Percentiles rank a stretch among this genome's conserved stretches.
phyloP scores from a whole-genome alignment of 2,888 invertebrate species.

The Acanthosepion lycidas region DNA sequence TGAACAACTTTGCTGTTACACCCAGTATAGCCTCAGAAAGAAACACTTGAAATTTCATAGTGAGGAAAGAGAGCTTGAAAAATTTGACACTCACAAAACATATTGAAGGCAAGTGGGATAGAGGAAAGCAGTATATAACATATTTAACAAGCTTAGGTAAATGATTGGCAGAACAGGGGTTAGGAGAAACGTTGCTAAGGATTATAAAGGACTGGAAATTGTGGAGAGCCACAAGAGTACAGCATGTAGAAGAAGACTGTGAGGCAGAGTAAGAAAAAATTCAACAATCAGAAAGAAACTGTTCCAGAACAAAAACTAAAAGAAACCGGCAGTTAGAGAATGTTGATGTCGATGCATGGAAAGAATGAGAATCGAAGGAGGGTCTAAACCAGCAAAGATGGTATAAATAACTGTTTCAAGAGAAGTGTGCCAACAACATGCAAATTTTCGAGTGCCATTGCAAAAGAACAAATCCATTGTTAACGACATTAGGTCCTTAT shows the following conservation, averaged over 20 bases:
- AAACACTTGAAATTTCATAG: too few species aligned
- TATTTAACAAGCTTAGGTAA: too few species aligned
- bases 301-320: neutral
- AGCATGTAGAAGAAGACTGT: neutral
- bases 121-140: too few species aligned
- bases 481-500: neutral
- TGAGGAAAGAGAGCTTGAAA: too few species aligned
- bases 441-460: conserved; percentile 33
- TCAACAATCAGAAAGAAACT: neutral
- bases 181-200: too few species aligned
- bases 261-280: neutral
- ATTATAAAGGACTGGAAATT: neutral
- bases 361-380: neutral
- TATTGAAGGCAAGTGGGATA: too few species aligned
- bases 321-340: neutral
- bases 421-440: neutral
- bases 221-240: neutral
- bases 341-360: neutral
- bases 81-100: too few species aligned
- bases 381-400: neutral
- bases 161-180: too few species aligned
- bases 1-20: too few species aligned
- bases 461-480: neutral
- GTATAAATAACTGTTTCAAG: neutral
- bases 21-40: too few species aligned